A percentile compares a stretch with the other conserved stretches of the same genome.
These are phyloP conservation scores for Pseudomyrmex flavicornis DNA, from an alignment of 1,140 invertebrate genomes.

Conservation along the genomic window DNA sequence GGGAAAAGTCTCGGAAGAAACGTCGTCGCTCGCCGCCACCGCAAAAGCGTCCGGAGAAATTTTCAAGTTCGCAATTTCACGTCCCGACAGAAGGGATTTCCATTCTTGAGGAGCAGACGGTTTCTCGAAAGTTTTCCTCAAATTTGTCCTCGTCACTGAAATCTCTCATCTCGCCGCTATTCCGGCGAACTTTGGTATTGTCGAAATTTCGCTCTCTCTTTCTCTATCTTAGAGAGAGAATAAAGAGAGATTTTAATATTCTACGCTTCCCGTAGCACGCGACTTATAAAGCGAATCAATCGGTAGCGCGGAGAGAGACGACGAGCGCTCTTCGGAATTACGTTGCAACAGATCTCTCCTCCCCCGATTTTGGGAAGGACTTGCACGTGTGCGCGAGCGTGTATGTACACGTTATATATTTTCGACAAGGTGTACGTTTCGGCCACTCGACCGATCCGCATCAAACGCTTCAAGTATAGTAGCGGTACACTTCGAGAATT, in stretches of 20 bases:
- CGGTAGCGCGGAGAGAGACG: neutral
- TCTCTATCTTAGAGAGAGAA: neutral
- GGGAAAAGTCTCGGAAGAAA: neutral
- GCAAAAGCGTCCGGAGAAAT: neutral
- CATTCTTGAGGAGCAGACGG: neutral
- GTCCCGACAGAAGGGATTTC: neutral
- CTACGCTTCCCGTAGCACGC: neutral
- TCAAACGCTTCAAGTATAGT: constrained; percentile 5
- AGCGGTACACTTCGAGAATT: constrained; percentile 31
- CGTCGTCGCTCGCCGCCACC: neutral
- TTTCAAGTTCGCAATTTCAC: neutral
- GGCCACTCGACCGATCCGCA: constrained; percentile 7
- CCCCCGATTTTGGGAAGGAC: neutral
- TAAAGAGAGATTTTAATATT: neutral
- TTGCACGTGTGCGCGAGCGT: neutral
- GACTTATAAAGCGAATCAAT: neutral
- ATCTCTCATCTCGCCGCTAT: neutral
- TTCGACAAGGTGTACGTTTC: neutral
- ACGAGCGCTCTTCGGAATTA: neutral
- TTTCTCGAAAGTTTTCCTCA: neutral
- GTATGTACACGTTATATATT: neutral
- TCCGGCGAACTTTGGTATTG: neutral
- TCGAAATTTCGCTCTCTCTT: too few species aligned
- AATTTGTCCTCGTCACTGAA: neutral
- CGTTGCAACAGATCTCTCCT: too few species aligned